A percentile compares a stretch with the other conserved stretches of the same genome.
These are phyloP conservation scores for Hyppa rectilinea DNA, from an alignment of 2,888 invertebrate genomes.

Conservation along the genomic window DNA sequence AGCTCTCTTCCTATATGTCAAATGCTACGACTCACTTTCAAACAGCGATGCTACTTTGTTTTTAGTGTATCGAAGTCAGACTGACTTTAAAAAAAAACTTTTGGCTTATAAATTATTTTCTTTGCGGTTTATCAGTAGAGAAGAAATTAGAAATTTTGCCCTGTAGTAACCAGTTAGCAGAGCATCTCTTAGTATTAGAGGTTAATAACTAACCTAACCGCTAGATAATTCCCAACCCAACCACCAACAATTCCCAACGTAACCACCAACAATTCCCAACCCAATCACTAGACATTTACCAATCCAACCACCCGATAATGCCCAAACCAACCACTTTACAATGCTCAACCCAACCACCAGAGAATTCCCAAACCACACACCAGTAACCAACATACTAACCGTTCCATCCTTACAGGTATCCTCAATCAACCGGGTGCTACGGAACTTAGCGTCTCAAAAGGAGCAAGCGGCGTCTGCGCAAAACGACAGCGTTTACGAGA, in stretches of 20 bases:
- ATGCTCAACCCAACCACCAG: too few species aligned
- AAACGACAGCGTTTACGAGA: constrained; percentile 98
- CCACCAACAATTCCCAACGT: too few species aligned
- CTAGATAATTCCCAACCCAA: too few species aligned
- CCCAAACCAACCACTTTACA: too few species aligned
- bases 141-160: neutral
- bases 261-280: too few species aligned
- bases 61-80: neutral
- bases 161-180: neutral
- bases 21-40: neutral
- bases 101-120: neutral
- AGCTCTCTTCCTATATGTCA: neutral
- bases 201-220: too few species aligned
- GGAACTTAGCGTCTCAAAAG: constrained; percentile 99
- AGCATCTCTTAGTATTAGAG: neutral
- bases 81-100: neutral
- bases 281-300: too few species aligned
- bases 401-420: constrained; percentile 93
- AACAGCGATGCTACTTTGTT: too few species aligned
- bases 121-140: too few species aligned
- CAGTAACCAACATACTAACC: neutral
- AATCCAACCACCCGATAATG: too few species aligned
- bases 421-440: constrained; percentile 98
- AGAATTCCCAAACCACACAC: too few species aligned
- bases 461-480: constrained; percentile 96